A percentile compares a stretch with the other conserved stretches of the same genome.
Conservation (phyloP, 37 sponge, comb jelly and placozoan genomes). For the Ianthella basta region DNA sequence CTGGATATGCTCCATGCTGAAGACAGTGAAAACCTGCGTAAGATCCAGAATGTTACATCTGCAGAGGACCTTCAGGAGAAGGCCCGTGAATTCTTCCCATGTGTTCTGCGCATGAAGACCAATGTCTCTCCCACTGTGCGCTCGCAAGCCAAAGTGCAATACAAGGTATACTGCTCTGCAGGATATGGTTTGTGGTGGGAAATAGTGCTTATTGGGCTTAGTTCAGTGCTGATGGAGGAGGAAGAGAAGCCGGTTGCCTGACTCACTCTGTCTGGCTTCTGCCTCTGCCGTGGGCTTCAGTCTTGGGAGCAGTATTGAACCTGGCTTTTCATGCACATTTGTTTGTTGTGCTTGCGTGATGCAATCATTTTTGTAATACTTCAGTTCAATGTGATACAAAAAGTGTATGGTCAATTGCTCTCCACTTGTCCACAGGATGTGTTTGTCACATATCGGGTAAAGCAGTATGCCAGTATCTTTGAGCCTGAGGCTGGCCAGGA, state of each 20-base stretch:
- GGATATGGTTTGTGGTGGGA: background rate
- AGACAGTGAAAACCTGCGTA: background rate
- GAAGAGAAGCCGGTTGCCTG: background rate
- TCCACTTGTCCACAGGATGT: too few relatives aligned
- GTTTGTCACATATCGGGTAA: too few relatives aligned
- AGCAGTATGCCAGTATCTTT: too few relatives aligned
- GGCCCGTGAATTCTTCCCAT: background rate
- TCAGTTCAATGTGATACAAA: background rate
- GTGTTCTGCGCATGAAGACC: slow-evolving; percentile 15
- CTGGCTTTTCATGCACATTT: background rate
- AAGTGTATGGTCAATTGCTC: too few relatives aligned
- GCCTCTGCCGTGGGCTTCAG: background rate
- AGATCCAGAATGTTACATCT: background rate
- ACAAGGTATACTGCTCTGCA: background rate
- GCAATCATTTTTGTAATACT: background rate
- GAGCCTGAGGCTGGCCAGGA: too few relatives aligned
- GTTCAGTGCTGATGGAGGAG: slow-evolving; percentile 1
- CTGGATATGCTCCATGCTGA: slow-evolving; percentile 4
- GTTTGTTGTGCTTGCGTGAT: background rate
- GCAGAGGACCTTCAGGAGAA: background rate
- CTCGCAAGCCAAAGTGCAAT: slow-evolving; percentile 26
- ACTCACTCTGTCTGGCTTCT: background rate
- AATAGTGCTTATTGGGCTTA: slow-evolving; percentile 22
- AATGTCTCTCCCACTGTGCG: slow-evolving; percentile 26
- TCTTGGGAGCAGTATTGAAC: background rate